Conservation (phyloP, 2,113 vertebrate genomes). For the Butorides virescens region DNA sequence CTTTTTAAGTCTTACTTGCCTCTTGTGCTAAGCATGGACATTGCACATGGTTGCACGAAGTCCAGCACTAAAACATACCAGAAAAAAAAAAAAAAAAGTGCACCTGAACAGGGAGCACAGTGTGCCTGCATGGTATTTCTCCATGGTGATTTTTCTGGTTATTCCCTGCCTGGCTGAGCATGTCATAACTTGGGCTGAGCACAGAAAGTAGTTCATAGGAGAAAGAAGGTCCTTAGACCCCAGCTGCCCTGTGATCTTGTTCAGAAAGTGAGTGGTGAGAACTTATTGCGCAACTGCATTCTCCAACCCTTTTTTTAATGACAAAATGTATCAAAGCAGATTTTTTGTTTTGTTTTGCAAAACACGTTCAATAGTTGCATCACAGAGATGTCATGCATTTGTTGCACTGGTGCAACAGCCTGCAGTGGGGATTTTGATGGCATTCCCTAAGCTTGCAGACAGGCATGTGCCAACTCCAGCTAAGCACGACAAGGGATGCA, state of each 20-base stretch:
- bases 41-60: background rate
- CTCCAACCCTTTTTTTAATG: background rate
- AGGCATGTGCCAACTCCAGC: background rate
- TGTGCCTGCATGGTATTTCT: background rate
- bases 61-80: background rate
- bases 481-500: background rate
- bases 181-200: background rate
- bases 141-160: background rate
- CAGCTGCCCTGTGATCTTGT: background rate
- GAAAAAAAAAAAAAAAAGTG: background rate
- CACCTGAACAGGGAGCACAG: background rate
- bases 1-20: background rate
- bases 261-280: background rate
- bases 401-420: background rate
- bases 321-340: background rate
- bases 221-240: background rate
- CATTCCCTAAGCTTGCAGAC: background rate
- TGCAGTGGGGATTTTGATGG: background rate
- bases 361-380: background rate
- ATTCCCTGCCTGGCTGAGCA: background rate
- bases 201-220: background rate
- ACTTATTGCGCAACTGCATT: background rate
- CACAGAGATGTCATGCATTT: background rate
- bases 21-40: background rate
- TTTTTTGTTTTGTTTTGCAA: background rate